Percentiles rank a stretch among this genome's conserved stretches.
phyloP scores from a whole-genome alignment of 1,140 invertebrate species.

The Akabosia matsudoensis region DNA sequence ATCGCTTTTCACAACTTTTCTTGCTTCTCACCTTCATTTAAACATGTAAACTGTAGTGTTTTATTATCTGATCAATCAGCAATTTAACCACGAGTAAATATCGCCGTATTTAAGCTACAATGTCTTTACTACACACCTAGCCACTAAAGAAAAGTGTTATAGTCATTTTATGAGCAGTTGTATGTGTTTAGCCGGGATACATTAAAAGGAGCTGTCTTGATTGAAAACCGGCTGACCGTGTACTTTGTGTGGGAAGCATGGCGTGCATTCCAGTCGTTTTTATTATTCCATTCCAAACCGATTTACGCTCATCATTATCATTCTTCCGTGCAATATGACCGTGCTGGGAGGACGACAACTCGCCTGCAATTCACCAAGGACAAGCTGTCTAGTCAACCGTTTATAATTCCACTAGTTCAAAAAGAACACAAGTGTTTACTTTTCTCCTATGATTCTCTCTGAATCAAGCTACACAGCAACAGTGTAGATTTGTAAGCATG shows the following conservation, averaged over 20 bases:
- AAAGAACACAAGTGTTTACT: background rate
- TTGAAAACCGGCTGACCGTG: conserved; percentile 9
- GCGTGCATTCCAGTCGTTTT: background rate
- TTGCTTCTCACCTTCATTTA: too few relatives aligned
- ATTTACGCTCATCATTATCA: background rate
- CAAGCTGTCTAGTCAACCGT: background rate
- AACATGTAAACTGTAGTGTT: too few relatives aligned
- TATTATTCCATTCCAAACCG: background rate
- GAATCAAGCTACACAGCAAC: background rate
- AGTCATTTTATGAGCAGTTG: background rate
- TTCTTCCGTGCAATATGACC: background rate
- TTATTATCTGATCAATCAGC: too few relatives aligned
- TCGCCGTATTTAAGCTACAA: too few relatives aligned
- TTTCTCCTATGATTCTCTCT: background rate
- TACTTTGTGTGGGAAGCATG: background rate
- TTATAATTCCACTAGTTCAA: background rate
- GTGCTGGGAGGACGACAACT: background rate
- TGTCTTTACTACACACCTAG: too few relatives aligned
- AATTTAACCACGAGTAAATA: too few relatives aligned
- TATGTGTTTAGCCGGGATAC: background rate
- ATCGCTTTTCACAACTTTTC: too few relatives aligned
- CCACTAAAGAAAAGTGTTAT: too few relatives aligned
- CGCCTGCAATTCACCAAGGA: background rate
- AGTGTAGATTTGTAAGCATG: background rate
- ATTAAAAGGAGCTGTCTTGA: background rate